Conservation (phyloP, 2,888 invertebrate genomes). For the Julus scandinavius region DNA sequence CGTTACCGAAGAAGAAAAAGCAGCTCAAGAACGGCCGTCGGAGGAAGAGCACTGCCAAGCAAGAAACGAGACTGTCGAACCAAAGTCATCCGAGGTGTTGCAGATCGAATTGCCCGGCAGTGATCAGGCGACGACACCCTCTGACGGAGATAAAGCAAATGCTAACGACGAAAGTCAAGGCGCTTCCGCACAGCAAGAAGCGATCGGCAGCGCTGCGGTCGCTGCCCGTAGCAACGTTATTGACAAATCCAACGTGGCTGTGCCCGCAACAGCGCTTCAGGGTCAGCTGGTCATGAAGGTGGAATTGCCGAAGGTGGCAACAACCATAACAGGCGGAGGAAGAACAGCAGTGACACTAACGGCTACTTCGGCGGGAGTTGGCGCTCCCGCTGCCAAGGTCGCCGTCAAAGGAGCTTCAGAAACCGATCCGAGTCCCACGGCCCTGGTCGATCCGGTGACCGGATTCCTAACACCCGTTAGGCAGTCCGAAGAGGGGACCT, state of each 20-base stretch:
- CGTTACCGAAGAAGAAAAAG: background rate
- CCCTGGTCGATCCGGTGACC: constrained; percentile 79
- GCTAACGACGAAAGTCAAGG: background rate
- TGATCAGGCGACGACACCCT: background rate
- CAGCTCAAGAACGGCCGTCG: background rate
- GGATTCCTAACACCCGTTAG: constrained; percentile 75
- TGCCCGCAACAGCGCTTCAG: constrained; percentile 54
- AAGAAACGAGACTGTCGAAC: background rate
- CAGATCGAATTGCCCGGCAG: background rate
- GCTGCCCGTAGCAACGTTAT: background rate
- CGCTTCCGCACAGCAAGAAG: background rate
- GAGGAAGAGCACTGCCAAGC: background rate
- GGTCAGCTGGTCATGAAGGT: constrained; percentile 60
- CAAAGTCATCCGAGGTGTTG: background rate
- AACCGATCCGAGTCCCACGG: constrained; percentile 68
- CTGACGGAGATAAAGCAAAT: background rate
- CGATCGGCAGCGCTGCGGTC: background rate
- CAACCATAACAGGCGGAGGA: constrained; percentile 64
- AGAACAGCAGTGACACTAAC: constrained; percentile 62
- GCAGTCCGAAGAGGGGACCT: constrained; percentile 64
- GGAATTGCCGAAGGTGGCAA: constrained; percentile 59
- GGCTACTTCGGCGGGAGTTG: background rate
- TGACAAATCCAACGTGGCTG: constrained; percentile 10
- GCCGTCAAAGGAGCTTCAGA: constrained; percentile 66
- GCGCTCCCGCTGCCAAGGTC: background rate